phyloP scores from a whole-genome alignment of 2,113 vertebrate species.

The Chlorodrepanis virens region DNA sequence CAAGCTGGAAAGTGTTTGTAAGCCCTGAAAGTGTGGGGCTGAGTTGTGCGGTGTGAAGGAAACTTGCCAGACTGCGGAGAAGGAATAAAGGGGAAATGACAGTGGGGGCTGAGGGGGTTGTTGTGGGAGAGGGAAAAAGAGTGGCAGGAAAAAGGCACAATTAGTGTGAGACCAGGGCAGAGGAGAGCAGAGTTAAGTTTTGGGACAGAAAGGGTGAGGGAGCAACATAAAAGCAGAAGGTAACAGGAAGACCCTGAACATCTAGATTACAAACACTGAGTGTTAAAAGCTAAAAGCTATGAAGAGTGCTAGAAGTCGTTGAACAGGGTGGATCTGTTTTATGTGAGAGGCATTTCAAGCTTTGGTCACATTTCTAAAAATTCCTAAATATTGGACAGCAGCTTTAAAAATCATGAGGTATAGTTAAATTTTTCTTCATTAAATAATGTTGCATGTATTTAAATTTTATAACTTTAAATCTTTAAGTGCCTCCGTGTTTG shows the following conservation, averaged over 20 bases:
- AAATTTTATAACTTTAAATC: not conserved
- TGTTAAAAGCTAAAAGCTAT: accelerated
- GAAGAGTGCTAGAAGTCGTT: not conserved
- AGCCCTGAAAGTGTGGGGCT: not conserved
- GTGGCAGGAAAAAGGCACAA: not conserved
- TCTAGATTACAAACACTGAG: not conserved
- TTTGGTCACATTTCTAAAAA: not conserved
- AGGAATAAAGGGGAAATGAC: not conserved
- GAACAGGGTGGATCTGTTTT: not conserved
- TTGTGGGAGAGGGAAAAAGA: not conserved
- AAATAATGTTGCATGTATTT: not conserved
- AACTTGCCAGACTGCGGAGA: not conserved
- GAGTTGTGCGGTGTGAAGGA: not conserved
- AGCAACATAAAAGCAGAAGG: not conserved
- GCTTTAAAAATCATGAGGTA: accelerated
- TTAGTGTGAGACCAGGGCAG: not conserved
- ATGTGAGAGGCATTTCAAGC: not conserved
- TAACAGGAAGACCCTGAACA: not conserved
- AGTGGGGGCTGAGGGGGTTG: not conserved
- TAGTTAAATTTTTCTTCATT: not conserved
- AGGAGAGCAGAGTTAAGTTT: not conserved
- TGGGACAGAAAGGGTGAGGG: not conserved
- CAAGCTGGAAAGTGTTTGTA: not conserved
- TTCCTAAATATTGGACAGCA: not conserved
- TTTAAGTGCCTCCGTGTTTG: not conserved